phyloP scores from a whole-genome alignment of 2,888 invertebrate species.

The Conistra vaccinii region DNA sequence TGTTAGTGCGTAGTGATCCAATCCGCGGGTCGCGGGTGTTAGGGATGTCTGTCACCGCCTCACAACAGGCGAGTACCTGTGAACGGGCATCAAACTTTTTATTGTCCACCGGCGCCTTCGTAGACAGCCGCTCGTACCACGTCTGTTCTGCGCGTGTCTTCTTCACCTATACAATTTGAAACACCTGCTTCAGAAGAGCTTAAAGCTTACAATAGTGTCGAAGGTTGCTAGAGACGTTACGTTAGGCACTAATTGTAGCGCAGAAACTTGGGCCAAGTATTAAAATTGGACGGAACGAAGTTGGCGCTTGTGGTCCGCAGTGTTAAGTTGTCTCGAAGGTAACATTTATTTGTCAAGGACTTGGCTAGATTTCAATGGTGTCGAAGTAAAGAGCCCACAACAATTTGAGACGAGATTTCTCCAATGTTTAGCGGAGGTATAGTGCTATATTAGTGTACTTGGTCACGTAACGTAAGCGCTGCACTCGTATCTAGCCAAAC shows the following conservation, averaged over 20 bases:
- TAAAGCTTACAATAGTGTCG: neutral
- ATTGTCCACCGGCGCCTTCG: constrained; percentile 75
- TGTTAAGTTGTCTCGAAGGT: neutral
- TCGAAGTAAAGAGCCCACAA: neutral
- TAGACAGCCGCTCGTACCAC: constrained; percentile 88
- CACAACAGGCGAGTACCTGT: constrained; percentile 75
- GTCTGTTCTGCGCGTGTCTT: constrained; percentile 79
- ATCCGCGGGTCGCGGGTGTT: constrained; percentile 49
- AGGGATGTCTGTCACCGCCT: constrained; percentile 36
- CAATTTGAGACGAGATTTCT: neutral
- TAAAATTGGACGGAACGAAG: neutral
- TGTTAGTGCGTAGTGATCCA: constrained; percentile 68
- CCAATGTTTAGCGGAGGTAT: neutral
- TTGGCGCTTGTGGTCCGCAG: neutral
- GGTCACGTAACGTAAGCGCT: constrained; percentile 1
- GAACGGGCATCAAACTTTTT: constrained; percentile 79
- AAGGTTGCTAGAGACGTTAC: neutral
- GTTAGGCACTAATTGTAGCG: neutral
- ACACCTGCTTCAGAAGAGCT: constrained; percentile 29
- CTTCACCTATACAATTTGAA: constrained; percentile 77
- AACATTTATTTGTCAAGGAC: constrained; percentile 4
- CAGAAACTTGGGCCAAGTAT: neutral
- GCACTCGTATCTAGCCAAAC: constrained; percentile 6
- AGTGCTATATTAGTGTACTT: neutral
- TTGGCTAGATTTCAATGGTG: neutral